Base-by-base conservation (phyloP, 2,797 vertebrate species). In the Orestias chungarensis region DNA sequence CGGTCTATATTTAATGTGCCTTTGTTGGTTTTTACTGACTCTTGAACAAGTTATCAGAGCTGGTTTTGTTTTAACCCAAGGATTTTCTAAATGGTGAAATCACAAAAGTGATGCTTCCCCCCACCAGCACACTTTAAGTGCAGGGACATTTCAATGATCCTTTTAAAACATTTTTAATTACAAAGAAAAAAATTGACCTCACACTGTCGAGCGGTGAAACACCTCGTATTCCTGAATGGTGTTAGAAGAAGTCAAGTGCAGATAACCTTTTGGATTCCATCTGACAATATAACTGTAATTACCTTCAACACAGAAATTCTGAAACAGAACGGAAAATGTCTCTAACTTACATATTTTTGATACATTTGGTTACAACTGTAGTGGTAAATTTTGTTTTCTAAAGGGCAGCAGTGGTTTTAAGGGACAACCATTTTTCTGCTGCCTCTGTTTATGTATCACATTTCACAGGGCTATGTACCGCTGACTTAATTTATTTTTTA, bases 251-350 rank as follows among this genome's bases (percentile, higher is more conserved):
- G 54, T 74, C 64, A 38, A 49, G 40, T 38, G n/a, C 11, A 43
- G 52, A 74, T 74, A 55, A 23, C 42, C 64, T 65, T 33, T 49
- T 43, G 14, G 5, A 46, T 66, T 71, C 40, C 14, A 68, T 33
- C 47, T 40, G 47, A 71, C 6, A 74, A 18, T 23, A 29, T 68
- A 40, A 50, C 23, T 15, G 15, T 49, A 46, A 15, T 52, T 20
- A 44, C 27, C 49, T 55, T n/a, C 38, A 42, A 59, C 33, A 50
- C 8, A 49, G n/a, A n/a, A n/a, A n/a, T n/a, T n/a, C n/a, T n/a
- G n/a, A n/a, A n/a, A n/a, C n/a, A n/a, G n/a, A n/a, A n/a, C n/a
- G n/a, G n/a, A n/a, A n/a, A n/a, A n/a, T n/a, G n/a, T n/a, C n/a
- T n/a, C n/a, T n/a, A n/a, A n/a, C n/a, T n/a, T n/a, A n/a, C n/a